These are phyloP conservation scores for Ciona savignyi DNA, from an alignment of 23 tunicate genomes.

Conservation along the genomic window DNA sequence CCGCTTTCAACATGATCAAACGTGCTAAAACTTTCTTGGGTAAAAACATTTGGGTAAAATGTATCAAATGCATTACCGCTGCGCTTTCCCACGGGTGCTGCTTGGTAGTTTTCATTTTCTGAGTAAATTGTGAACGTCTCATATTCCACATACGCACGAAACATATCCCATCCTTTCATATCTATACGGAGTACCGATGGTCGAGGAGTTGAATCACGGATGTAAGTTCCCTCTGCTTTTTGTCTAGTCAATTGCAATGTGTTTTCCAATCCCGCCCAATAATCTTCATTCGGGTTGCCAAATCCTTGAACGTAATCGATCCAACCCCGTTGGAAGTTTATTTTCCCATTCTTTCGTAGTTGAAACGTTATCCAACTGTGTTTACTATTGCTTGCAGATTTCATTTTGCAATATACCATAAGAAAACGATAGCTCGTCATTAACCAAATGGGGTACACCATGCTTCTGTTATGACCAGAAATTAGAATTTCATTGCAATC, in stretches of 20 bases:
- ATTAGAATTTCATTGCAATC: not conserved
- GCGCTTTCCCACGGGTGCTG: not conserved
- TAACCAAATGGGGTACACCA: not conserved
- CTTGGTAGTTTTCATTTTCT: not conserved
- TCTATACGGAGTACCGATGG: not conserved
- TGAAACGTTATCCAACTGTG: slow-evolving; percentile 8
- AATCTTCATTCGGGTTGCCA: slow-evolving; percentile 1
- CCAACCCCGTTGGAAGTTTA: not conserved
- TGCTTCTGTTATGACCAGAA: not conserved
- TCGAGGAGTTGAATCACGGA: not conserved
- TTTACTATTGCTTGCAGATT: not conserved
- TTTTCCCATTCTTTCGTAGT: not conserved
- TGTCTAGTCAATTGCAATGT: not conserved
- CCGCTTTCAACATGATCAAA: not conserved
- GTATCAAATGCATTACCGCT: not conserved
- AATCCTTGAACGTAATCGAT: not conserved
- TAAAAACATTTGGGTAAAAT: not conserved
- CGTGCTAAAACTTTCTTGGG: not conserved
- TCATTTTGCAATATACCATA: not conserved
- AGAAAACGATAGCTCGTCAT: not conserved
- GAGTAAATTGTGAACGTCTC: not conserved
- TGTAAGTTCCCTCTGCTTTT: not conserved
- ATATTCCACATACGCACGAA: slow-evolving; percentile 1
- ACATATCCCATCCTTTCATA: slow-evolving; percentile 1
- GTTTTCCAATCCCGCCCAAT: slow-evolving; percentile 3